A percentile compares a stretch with the other conserved stretches of the same genome.
phyloP scores from a whole-genome alignment of 2,113 vertebrate genomes.

The Hystrix cristata region DNA sequence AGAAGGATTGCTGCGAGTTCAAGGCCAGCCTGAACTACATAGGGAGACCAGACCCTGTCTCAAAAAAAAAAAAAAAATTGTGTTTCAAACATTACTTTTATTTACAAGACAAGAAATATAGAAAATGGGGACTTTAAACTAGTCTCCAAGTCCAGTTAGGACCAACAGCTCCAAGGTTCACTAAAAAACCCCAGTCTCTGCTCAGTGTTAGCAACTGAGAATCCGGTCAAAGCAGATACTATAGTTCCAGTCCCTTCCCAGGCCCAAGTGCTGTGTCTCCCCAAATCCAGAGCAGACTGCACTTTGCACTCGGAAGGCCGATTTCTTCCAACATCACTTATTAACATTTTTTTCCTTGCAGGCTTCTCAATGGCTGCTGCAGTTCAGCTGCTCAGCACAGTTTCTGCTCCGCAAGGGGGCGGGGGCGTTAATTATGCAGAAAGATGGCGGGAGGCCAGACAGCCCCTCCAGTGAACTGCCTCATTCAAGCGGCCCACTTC shows the following conservation, averaged over 20 bases:
- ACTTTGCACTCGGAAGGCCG: conserved; percentile 13
- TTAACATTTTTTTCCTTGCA: conserved; percentile 78
- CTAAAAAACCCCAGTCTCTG: conserved; percentile 17
- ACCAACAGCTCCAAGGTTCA: accelerated
- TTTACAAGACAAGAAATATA: conserved; percentile 44
- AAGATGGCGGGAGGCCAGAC: conserved; percentile 89
- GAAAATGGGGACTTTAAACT: conserved; percentile 49
- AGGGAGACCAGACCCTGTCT: no score
- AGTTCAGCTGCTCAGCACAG: conserved; percentile 86
- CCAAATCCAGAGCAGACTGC: neutral
- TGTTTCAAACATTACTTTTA: neutral
- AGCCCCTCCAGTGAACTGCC: conserved; percentile 90
- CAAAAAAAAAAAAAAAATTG: neutral
- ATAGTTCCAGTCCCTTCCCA: conserved; percentile 12
- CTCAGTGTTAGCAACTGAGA: neutral
- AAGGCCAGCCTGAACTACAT: no score
- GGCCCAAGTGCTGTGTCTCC: conserved; percentile 26
- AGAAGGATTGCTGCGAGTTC: no score
- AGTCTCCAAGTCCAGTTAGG: conserved; percentile 30
- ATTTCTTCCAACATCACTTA: conserved; percentile 77
- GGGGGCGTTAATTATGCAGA: conserved; percentile 87
- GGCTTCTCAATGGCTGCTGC: conserved; percentile 67
- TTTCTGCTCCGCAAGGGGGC: conserved; percentile 83
- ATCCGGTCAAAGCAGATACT: conserved; percentile 62
- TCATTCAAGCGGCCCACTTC: conserved; percentile 91